phyloP scores from a whole-genome alignment of 2,888 invertebrate species.

The Netelia fuscicornis region DNA sequence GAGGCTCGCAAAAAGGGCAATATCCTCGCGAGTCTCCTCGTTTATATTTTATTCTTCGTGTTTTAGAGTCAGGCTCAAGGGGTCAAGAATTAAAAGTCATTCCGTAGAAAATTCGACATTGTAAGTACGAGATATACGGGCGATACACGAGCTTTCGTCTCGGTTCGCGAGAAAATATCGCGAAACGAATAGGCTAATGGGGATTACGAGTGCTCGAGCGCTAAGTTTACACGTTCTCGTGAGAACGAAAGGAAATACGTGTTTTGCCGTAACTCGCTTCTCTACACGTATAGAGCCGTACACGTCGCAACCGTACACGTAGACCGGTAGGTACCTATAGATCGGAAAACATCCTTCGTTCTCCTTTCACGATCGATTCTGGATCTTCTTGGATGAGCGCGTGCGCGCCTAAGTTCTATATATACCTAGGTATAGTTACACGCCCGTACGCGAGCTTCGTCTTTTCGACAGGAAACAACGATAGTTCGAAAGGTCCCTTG shows the following conservation, averaged over 20 bases:
- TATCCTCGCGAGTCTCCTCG: too few species aligned
- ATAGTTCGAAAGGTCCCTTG: too few species aligned
- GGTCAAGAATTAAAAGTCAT: too few species aligned
- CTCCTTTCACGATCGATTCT: constrained; percentile 26
- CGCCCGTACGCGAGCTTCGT: too few species aligned
- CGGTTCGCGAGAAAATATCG: not conserved
- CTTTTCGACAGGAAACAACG: too few species aligned
- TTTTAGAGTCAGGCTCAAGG: too few species aligned
- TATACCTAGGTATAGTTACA: too few species aligned
- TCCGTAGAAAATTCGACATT: not conserved
- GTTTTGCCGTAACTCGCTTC: constrained; percentile 9
- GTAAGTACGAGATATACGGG: not conserved
- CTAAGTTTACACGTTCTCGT: constrained; percentile 5
- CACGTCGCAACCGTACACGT: not conserved
- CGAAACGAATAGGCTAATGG: constrained; percentile 53
- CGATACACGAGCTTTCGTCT: not conserved
- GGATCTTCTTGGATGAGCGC: not conserved
- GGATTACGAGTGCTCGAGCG: constrained; percentile 42
- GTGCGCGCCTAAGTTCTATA: not conserved
- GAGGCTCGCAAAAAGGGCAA: too few species aligned
- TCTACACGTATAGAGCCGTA: not conserved
- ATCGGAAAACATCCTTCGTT: constrained; percentile 18
- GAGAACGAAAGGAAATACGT: constrained; percentile 32
- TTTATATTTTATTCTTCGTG: too few species aligned
- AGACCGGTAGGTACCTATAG: too few species aligned